These are phyloP conservation scores for Characodon lateralis DNA, from an alignment of 2,797 vertebrate species.

Conservation along the genomic window DNA sequence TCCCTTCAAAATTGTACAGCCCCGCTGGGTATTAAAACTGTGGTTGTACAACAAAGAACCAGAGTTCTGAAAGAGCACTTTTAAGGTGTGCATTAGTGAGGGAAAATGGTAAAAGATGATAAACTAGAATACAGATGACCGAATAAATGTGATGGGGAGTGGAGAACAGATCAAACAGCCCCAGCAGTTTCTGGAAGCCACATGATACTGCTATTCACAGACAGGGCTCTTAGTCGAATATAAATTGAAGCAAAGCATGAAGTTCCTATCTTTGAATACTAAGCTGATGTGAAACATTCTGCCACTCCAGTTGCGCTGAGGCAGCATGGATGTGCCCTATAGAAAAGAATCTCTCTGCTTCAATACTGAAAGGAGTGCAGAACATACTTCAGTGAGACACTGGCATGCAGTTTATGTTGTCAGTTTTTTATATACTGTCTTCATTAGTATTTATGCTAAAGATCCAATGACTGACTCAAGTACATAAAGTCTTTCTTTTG, in stretches of 20 bases:
- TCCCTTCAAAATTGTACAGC: neutral
- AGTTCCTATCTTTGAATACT: conserved; percentile 22
- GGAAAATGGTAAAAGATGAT: neutral
- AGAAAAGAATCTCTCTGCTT: neutral
- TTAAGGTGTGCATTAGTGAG: neutral
- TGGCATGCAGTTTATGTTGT: neutral
- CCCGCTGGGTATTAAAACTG: neutral
- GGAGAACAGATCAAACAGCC: neutral
- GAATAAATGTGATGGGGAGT: conserved; percentile 8
- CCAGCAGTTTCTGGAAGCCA: neutral
- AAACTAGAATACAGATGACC: conserved; percentile 14
- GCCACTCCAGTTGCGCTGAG: neutral
- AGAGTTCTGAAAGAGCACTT: neutral
- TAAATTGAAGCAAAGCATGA: conserved; percentile 12
- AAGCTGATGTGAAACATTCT: conserved; percentile 32
- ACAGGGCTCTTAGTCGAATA: neutral
- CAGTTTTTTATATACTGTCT: neutral
- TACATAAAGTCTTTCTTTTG: neutral
- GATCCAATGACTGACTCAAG: neutral
- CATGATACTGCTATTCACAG: neutral
- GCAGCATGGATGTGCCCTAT: neutral
- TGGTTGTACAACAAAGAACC: neutral
- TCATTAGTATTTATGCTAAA: neutral
- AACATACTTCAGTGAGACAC: neutral
- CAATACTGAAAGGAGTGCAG: neutral